A percentile compares a stretch with the other conserved stretches of the same genome.
Conservation (phyloP, 2,888 invertebrate genomes). For the Tinea pellionella region DNA sequence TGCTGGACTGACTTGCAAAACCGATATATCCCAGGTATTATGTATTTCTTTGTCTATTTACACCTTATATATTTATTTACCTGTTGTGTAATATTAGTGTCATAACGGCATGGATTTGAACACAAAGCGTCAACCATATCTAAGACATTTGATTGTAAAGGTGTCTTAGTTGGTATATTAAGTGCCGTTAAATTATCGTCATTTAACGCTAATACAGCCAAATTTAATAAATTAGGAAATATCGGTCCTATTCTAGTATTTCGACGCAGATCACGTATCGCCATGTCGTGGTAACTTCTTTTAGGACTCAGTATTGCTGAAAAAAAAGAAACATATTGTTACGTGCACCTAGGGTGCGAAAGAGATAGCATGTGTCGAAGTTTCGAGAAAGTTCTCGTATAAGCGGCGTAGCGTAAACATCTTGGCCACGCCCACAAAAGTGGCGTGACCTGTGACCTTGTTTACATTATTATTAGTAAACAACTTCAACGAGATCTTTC, state of each 20-base stretch:
- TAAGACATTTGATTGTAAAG: slow-evolving; percentile 55
- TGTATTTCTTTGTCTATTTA: too few relatives aligned
- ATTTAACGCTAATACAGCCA: slow-evolving; percentile 68
- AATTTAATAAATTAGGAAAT: slow-evolving; percentile 70
- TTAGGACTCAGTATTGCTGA: slow-evolving; percentile 64
- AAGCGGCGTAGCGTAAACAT: too few relatives aligned
- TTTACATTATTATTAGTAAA: too few relatives aligned
- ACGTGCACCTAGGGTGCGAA: too few relatives aligned
- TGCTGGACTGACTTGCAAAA: too few relatives aligned
- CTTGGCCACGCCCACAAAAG: too few relatives aligned
- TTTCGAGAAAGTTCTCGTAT: too few relatives aligned
- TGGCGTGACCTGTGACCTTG: too few relatives aligned
- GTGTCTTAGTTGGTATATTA: slow-evolving; percentile 59
- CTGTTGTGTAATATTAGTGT: slow-evolving; percentile 70
- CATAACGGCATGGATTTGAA: slow-evolving; percentile 65
- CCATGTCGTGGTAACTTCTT: slow-evolving; percentile 58
- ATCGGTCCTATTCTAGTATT: slow-evolving; percentile 71
- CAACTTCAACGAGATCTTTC: too few relatives aligned
- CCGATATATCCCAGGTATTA: too few relatives aligned
- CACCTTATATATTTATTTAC: slow-evolving; percentile 33
- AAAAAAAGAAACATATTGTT: slow-evolving; percentile 21
- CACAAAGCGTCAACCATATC: slow-evolving; percentile 71
- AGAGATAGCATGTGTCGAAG: too few relatives aligned
- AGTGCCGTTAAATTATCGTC: slow-evolving; percentile 64
- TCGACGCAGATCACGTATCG: slow-evolving; percentile 67